Percentiles rank a stretch among this genome's conserved stretches.
These are phyloP conservation scores for Chondrosia reniformis DNA, from an alignment of 37 sponge, comb jelly and placozoan species.

Conservation along the genomic window DNA sequence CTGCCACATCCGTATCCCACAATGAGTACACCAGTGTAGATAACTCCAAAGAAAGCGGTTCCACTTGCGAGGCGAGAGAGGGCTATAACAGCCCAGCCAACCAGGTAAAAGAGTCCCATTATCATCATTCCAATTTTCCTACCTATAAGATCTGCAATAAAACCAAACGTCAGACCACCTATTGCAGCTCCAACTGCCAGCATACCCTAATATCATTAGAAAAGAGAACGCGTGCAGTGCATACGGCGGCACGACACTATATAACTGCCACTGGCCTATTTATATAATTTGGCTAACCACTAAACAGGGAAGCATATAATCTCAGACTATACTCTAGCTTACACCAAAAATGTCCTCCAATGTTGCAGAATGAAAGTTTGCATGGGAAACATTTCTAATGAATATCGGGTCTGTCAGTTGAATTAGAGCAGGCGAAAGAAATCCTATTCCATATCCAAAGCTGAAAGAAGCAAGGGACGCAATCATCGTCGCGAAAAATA, in stretches of 20 bases:
- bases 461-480: background rate
- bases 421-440: background rate
- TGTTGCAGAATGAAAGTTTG: background rate
- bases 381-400: background rate
- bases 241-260: too few relatives aligned
- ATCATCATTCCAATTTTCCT: constrained; percentile 9
- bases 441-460: background rate
- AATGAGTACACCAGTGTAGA: constrained; percentile 27
- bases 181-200: constrained; percentile 8
- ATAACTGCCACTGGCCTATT: too few relatives aligned
- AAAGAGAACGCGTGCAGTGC: too few relatives aligned
- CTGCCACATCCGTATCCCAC: constrained; percentile 31
- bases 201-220: background rate
- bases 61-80: background rate
- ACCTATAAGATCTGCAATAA: constrained; percentile 1
- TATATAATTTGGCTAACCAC: too few relatives aligned
- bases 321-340: too few relatives aligned
- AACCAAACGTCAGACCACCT: constrained; percentile 11
- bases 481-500: background rate
- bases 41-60: background rate
- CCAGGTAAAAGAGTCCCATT: background rate
- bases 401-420: background rate
- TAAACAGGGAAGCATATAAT: too few relatives aligned
- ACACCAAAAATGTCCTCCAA: background rate
- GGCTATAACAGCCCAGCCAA: constrained; percentile 6